A percentile compares a stretch with the other conserved stretches of the same genome.
phyloP scores from a whole-genome alignment of 2,113 vertebrate genomes.

The Paedocypris sp. region DNA sequence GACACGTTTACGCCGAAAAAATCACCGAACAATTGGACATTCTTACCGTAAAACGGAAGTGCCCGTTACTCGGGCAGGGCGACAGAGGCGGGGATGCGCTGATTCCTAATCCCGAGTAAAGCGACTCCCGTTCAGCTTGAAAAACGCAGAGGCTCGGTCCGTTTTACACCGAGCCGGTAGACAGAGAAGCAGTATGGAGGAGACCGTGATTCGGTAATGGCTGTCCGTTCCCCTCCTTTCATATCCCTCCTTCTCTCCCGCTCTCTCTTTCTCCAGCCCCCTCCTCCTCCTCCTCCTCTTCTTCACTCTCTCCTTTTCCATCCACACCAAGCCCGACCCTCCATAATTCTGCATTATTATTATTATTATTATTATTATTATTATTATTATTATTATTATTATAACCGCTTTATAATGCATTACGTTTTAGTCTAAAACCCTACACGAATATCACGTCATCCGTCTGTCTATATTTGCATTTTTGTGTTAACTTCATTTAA shows the following conservation, averaged over 20 bases:
- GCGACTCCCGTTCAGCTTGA: neutral
- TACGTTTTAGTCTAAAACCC: too few relatives aligned
- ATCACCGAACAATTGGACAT: slow-evolving; percentile 23
- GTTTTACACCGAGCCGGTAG: slow-evolving; percentile 23
- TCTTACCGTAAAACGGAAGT: slow-evolving; percentile 56
- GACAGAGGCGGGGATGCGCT: slow-evolving; percentile 51
- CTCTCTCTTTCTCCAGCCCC: slow-evolving; percentile 25
- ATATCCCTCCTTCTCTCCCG: slow-evolving; percentile 35
- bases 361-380: too few relatives aligned
- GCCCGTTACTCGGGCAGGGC: slow-evolving; percentile 41
- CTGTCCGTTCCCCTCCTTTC: slow-evolving; percentile 47
- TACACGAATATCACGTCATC: too few relatives aligned
- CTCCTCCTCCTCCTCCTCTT: slow-evolving; percentile 13
- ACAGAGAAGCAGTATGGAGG: slow-evolving; percentile 37
- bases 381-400: too few relatives aligned
- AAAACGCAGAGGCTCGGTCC: neutral
- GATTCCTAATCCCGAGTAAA: slow-evolving; percentile 26
- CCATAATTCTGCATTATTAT: too few relatives aligned
- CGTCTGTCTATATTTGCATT: too few relatives aligned
- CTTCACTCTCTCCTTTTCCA: slow-evolving; percentile 6
- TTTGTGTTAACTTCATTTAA: too few relatives aligned
- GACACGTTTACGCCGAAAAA: neutral
- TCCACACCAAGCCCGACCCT: neutral
- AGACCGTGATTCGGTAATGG: slow-evolving; percentile 54
- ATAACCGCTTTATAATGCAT: too few relatives aligned